These are phyloP conservation scores for Sminthopsis crassicaudata DNA, from an alignment of 2,113 vertebrate genomes.

Conservation along the genomic window DNA sequence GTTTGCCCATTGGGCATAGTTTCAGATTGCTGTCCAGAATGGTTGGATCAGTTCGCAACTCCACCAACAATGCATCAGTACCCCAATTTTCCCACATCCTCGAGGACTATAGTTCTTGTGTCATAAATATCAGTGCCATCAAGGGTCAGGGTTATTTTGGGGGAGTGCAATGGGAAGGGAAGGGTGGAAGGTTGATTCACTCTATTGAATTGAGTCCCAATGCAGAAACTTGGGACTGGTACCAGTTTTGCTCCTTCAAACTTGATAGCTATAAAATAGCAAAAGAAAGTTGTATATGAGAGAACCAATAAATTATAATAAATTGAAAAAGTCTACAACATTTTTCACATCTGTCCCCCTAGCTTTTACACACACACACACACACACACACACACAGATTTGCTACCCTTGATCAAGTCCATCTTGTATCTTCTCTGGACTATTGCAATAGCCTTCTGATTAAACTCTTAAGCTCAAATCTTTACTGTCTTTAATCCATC, in stretches of 20 bases:
- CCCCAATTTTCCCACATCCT: no score
- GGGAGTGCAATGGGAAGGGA: not conserved
- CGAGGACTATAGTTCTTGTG: not conserved
- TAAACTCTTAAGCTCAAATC: not conserved
- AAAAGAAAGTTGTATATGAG: not conserved
- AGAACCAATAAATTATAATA: not conserved
- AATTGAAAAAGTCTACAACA: not conserved
- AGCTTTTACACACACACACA: not conserved
- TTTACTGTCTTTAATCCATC: not conserved
- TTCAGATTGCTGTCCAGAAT: no score
- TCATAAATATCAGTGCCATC: not conserved
- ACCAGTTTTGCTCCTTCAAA: not conserved
- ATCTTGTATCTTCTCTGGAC: not conserved
- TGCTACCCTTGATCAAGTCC: not conserved
- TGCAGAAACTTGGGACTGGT: not conserved
- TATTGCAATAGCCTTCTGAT: not conserved
- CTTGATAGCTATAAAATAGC: not conserved
- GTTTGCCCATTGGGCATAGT: no score
- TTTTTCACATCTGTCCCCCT: not conserved
- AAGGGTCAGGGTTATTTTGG: not conserved
- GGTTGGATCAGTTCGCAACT: no score
- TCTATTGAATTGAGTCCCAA: not conserved
- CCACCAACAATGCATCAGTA: no score
- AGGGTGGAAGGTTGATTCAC: not conserved
- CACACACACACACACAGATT: not conserved